These are phyloP conservation scores for Dipodomys merriami DNA, from an alignment of 2,113 vertebrate species.

Conservation along the genomic window DNA sequence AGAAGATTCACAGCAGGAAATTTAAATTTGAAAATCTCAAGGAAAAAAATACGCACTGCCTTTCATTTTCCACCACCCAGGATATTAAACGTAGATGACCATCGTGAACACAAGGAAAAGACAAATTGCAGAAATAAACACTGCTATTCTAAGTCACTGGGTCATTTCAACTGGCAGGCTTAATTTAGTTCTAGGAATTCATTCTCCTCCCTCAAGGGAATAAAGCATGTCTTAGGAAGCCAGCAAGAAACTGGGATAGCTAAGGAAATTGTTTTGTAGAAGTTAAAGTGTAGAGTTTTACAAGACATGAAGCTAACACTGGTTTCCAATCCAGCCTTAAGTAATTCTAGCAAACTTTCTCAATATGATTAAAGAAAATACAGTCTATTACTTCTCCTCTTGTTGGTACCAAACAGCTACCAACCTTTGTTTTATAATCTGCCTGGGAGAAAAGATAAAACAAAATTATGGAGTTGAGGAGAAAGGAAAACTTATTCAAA, in stretches of 20 bases:
- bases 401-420: neutral
- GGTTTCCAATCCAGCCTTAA: neutral
- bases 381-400: neutral
- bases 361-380: neutral
- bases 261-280: neutral
- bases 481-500: neutral
- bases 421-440: neutral
- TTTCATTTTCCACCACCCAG: constrained; percentile 64
- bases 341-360: neutral
- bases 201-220: neutral
- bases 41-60: constrained; percentile 62
- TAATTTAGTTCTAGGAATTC: constrained; percentile 56
- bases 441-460: neutral
- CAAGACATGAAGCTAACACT: neutral
- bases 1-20: constrained; percentile 71
- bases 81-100: constrained; percentile 69
- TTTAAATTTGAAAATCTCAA: constrained; percentile 59
- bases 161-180: constrained; percentile 60
- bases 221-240: neutral
- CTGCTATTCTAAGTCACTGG: constrained; percentile 54
- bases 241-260: constrained; percentile 1
- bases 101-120: constrained; percentile 20
- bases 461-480: neutral
- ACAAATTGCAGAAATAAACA: constrained; percentile 71
- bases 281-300: constrained; percentile 20